A percentile compares a stretch with the other conserved stretches of the same genome.
These are phyloP conservation scores for Cyphomyrus discorhynchus DNA, from an alignment of 2,113 vertebrate species.

Conservation along the genomic window DNA sequence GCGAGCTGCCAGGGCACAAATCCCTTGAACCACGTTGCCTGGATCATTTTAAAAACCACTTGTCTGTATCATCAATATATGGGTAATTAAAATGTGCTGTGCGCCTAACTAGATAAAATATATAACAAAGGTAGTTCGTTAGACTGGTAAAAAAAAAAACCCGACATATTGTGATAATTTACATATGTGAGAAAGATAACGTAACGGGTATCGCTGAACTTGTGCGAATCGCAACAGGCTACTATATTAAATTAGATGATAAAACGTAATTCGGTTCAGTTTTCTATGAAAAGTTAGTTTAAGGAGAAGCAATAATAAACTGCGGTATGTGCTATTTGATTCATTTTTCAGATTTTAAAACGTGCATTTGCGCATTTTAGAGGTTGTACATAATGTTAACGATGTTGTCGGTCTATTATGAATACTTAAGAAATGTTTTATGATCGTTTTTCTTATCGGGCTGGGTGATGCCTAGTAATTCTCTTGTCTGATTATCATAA, in stretches of 20 bases:
- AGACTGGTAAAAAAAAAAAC: background rate
- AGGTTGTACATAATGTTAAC: background rate
- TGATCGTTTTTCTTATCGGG: background rate
- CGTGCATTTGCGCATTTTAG: background rate
- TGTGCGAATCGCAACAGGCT: slow-evolving; percentile 1
- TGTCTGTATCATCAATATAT: background rate
- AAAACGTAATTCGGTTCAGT: background rate
- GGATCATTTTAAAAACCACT: background rate
- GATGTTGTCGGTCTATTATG: background rate
- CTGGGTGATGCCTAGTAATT: background rate
- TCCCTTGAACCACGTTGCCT: background rate
- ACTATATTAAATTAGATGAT: background rate
- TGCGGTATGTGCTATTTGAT: background rate
- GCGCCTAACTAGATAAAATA: background rate
- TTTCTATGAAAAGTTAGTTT: background rate
- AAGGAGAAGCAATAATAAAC: background rate
- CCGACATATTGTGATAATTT: background rate
- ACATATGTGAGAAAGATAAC: background rate
- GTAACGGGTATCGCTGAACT: background rate
- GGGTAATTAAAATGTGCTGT: background rate
- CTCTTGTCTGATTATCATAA: background rate
- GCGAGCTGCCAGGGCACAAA: background rate
- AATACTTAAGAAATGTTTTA: background rate
- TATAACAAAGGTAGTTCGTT: background rate
- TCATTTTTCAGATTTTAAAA: background rate